Evolutionary conservation across 2,888 invertebrate species (phyloP).

Genomic region (Hedychridium roseum): DNA sequence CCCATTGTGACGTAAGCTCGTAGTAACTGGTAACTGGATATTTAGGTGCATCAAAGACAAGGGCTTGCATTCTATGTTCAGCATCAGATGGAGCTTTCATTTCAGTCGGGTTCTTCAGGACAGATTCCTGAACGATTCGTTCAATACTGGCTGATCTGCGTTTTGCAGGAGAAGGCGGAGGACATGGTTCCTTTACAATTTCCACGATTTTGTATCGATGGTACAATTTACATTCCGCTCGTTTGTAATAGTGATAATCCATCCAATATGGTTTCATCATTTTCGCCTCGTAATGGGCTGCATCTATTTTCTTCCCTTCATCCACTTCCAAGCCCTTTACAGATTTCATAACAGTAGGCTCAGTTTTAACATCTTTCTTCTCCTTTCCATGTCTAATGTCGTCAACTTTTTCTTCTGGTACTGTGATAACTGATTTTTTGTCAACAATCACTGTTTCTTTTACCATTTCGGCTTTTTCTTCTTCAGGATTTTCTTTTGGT

Average conservation of each 20-base stretch:
- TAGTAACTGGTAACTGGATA: conserved; percentile 33
- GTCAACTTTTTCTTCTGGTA: too few species aligned
- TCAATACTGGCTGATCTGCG: conserved; percentile 40
- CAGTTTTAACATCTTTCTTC: conserved; percentile 5
- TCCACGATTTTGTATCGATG: conserved; percentile 45
- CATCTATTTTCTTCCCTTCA: conserved; percentile 12
- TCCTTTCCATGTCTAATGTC: conserved; percentile 4
- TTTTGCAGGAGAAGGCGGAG: conserved; percentile 9
- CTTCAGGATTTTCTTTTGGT: too few species aligned
- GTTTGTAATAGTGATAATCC: conserved; percentile 46
- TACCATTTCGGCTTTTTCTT: too few species aligned
- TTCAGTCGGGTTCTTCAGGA: conserved; percentile 38
- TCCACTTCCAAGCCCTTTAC: too few species aligned
- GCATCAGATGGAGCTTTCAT: conserved; percentile 6
- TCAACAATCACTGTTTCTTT: too few species aligned
- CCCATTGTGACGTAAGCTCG: conserved; percentile 37
- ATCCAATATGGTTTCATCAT: conserved; percentile 50
- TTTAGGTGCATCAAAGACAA: conserved; percentile 32
- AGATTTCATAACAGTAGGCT: too few species aligned
- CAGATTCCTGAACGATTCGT: conserved; percentile 48
- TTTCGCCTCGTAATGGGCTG: too few species aligned
- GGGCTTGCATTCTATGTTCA: conserved; percentile 25
- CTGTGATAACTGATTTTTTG: too few species aligned
- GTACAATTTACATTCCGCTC: conserved; percentile 52
- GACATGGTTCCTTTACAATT: conserved; percentile 37